Evolutionary conservation across 2,888 invertebrate species (phyloP).

Genomic region (Eilema caniola): DNA sequence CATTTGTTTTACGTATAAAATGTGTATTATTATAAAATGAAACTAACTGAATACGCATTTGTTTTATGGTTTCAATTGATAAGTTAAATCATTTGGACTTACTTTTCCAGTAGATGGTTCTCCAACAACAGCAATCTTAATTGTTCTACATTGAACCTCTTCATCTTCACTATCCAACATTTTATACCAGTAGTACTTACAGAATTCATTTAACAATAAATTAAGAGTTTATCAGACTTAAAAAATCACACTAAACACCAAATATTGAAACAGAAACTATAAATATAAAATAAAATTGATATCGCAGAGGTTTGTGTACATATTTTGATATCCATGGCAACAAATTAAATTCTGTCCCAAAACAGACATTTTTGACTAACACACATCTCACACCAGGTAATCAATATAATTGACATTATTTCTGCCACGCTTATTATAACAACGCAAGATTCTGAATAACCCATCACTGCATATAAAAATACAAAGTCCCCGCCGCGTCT

Average conservation of each 20-base stretch:
- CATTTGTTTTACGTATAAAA: background rate
- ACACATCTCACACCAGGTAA: background rate
- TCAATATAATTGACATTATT: background rate
- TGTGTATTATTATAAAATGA: background rate
- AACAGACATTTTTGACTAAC: background rate
- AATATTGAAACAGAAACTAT: slow-evolving; percentile 5
- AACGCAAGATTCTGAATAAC: too few relatives aligned
- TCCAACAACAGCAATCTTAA: slow-evolving; percentile 93
- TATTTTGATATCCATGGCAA: slow-evolving; percentile 61
- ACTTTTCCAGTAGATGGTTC: slow-evolving; percentile 95
- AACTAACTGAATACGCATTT: background rate
- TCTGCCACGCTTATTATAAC: background rate
- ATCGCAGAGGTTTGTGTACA: slow-evolving; percentile 50
- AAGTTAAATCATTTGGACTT: slow-evolving; percentile 60
- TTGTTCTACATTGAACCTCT: slow-evolving; percentile 86
- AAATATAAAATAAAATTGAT: background rate
- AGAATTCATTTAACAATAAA: slow-evolving; percentile 36
- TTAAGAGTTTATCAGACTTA: slow-evolving; percentile 20
- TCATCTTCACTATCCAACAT: slow-evolving; percentile 91
- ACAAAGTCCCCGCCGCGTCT: too few relatives aligned
- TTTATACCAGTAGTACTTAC: slow-evolving; percentile 25
- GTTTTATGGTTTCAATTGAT: background rate
- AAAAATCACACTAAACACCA: slow-evolving; percentile 23
- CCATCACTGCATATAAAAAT: too few relatives aligned
- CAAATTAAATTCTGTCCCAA: slow-evolving; percentile 30